Evolutionary conservation across 1,140 invertebrate genomes (phyloP), one percentile per base, ranked within the genome.

Genomic region (Bilobella aurantiaca): DNA sequence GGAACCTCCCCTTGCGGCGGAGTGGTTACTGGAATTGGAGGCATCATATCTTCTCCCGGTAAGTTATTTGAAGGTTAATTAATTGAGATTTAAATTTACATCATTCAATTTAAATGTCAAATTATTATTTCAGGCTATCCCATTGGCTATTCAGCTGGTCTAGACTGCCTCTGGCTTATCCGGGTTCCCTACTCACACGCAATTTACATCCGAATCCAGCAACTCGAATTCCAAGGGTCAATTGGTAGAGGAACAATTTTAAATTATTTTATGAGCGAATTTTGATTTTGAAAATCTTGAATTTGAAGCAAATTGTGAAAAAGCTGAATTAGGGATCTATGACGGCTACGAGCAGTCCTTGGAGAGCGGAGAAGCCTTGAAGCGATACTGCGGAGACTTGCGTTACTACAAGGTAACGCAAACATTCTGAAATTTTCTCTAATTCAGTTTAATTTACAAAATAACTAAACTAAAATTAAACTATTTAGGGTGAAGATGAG

Each of bases 101-200:
- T n/a, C n/a, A n/a, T n/a, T n/a, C n/a, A n/a, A n/a, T n/a, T n/a
- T n/a, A n/a, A n/a, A n/a, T n/a, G n/a, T n/a, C n/a, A n/a, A n/a
- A n/a, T 5, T 2, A 29, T 18, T 8, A 18, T 42, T 18, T 12
- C 32, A 67, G 71, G 69, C 5, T 81, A 75, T 71, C 79, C 79
- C 0, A 65, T 69, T 3, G 76, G 78, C 30, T 79, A 78, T 63
- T 71, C 74, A 18, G 70, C 75, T 27, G 69, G 75, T 27, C 71
- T 78, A 1, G 76, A 77, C 29, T 81, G 79, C 70, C 72, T 78
- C 23, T 81, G 80, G 80, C 69, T 79, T 14, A 74, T 81, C 32
- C 67, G 79, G 42, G 78, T 79, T 1, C 61, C 73, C 47, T 74
- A 76, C 30, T 58, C 74, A 25, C 74, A 77, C 53, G 73, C 76